Conservation (phyloP, 2,113 vertebrate genomes). For the Struthidea cinerea region DNA sequence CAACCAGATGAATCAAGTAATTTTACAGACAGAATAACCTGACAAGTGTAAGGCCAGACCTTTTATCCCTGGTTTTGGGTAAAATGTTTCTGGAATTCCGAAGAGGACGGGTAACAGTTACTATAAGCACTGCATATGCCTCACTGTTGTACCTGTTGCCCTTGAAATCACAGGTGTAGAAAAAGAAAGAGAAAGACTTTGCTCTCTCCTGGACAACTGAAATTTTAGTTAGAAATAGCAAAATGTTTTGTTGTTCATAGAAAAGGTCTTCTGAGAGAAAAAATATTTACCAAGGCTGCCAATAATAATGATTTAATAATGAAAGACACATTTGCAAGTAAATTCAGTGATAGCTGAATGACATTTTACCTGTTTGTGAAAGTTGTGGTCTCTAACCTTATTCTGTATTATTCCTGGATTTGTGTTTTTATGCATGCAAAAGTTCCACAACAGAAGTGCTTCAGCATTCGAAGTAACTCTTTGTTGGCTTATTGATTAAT, state of each 20-base stretch:
- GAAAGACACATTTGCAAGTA: neutral
- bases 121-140: neutral
- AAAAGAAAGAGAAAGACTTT: neutral
- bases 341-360: neutral
- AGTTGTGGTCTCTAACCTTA: neutral
- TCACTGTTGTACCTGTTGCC: neutral
- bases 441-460: neutral
- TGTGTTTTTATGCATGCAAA: neutral
- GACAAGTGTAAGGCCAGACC: neutral
- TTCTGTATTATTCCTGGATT: neutral
- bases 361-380: neutral
- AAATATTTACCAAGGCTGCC: neutral
- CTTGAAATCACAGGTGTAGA: neutral
- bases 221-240: neutral
- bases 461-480: neutral
- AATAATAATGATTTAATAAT: neutral
- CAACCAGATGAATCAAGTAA: neutral
- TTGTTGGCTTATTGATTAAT: neutral
- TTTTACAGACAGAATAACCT: neutral
- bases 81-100: neutral
- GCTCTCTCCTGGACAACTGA: neutral
- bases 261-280: neutral
- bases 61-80: neutral
- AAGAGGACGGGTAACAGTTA: neutral
- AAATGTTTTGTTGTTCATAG: neutral